A percentile compares a stretch with the other conserved stretches of the same genome.
phyloP scores from a whole-genome alignment of 1,140 invertebrate genomes.

The Drosophila mayri region DNA sequence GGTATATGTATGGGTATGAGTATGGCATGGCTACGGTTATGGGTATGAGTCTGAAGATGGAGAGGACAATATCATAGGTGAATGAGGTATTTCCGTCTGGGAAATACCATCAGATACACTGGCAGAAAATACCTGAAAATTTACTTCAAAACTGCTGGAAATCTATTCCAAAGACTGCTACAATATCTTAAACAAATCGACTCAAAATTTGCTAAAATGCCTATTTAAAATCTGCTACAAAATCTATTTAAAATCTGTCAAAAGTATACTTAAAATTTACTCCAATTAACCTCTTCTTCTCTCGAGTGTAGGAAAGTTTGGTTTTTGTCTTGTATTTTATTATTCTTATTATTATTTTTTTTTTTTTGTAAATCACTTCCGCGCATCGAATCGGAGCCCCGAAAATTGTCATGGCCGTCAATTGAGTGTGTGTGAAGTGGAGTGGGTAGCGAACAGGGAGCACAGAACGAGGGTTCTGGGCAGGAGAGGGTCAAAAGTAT shows the following conservation, averaged over 20 bases:
- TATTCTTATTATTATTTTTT: too few species aligned
- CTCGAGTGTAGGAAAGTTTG: too few species aligned
- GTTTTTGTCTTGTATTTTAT: conserved; percentile 4
- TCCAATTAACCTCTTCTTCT: too few species aligned
- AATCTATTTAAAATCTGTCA: not conserved
- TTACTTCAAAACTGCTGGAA: not conserved
- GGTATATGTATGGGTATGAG: not conserved
- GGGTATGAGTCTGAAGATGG: too few species aligned
- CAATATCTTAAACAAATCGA: too few species aligned
- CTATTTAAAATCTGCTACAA: not conserved
- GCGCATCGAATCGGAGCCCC: conserved; percentile 70
- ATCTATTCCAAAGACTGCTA: too few species aligned
- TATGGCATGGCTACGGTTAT: not conserved
- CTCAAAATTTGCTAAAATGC: too few species aligned
- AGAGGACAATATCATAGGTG: conserved; percentile 28
- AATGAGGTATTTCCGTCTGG: conserved; percentile 61
- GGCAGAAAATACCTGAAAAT: not conserved
- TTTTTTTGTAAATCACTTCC: conserved; percentile 76
- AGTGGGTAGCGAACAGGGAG: not conserved
- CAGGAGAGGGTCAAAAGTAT: conserved; percentile 42
- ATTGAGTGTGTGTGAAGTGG: conserved; percentile 36
- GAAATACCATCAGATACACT: conserved; percentile 2
- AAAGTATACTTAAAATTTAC: not conserved
- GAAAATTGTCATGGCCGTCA: conserved; percentile 80
- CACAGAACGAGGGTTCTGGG: not conserved